Base-by-base conservation (phyloP, 2,888 invertebrate genomes). In the Heliconius aoede region DNA sequence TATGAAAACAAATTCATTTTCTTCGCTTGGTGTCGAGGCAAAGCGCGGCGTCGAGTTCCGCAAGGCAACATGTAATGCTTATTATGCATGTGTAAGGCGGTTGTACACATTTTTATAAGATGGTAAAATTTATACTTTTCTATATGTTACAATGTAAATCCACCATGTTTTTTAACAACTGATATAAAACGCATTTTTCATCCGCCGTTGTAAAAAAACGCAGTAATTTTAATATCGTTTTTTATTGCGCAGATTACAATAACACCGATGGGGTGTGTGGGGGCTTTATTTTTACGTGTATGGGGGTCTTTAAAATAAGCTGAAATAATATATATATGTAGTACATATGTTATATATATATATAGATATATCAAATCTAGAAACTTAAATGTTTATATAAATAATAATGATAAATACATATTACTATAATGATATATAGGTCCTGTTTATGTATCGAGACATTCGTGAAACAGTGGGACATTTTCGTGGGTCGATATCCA, bases 201-300 rank as follows among this genome's bases (percentile, higher is more conserved):
- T 91, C 88, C 88, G 85, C 86, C 84, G 92, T 88, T 92, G 86
- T 92, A 92, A 93, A 92, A 40, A 91, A 91, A 86, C 84, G 84
- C 85, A 86, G 86, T 91, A 89, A 91, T 90, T 90, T 93, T 94
- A 89, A 93, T 91, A 91, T 88, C 90, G 81, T 80, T 93, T 72
- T 94, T 94, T 94, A 94, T 91, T 91, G 86, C 86, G 72, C 79
- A 92, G 92, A 94, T 94, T 93, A 93, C 91, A 93, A 91, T 94
- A 92, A 92, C 88, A 86, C n/a, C 80, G 60, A 21, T 75, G 84
- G 80, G 74, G 80, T 81, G 60, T 76, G 82, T 77, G 85, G 87
- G 86, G 88, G 83, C 79, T 80, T 80, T 82, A 78, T 76, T 80
- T 65, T 80, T 78, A 79, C 71, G 79, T 85, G 76, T 84, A 77